Evolutionary conservation across 2,797 vertebrate species (phyloP).

Genomic region (Naso thynnoides): DNA sequence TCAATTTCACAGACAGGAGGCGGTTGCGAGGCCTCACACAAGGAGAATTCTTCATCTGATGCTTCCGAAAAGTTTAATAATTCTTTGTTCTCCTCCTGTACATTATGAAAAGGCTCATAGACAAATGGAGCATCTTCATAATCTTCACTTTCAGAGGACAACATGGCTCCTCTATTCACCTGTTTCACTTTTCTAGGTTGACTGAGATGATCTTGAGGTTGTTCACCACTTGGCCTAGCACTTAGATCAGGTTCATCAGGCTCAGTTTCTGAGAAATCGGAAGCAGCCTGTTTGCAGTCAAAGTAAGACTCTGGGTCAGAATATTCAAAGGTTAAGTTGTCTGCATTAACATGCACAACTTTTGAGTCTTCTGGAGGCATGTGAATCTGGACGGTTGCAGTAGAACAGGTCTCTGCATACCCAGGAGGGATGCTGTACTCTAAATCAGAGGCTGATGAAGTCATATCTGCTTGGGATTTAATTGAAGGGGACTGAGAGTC

Average conservation of each 20-base stretch:
- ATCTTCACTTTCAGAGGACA: slow-evolving; percentile 81
- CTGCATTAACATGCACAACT: slow-evolving; percentile 19
- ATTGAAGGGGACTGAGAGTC: slow-evolving; percentile 25
- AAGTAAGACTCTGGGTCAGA: slow-evolving; percentile 79
- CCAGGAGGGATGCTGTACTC: slow-evolving; percentile 52
- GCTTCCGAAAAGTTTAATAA: slow-evolving; percentile 37
- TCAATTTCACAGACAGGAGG: slow-evolving; percentile 65
- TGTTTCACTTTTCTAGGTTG: slow-evolving; percentile 25
- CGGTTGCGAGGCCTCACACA: slow-evolving; percentile 81
- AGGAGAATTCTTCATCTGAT: slow-evolving; percentile 68
- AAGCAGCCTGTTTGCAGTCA: slow-evolving; percentile 78
- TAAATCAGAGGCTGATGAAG: slow-evolving; percentile 62
- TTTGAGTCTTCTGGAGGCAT: slow-evolving; percentile 40
- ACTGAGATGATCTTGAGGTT: slow-evolving; percentile 5
- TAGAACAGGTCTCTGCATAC: slow-evolving; percentile 36
- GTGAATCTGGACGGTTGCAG: slow-evolving; percentile 1
- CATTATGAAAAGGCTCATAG: slow-evolving; percentile 73
- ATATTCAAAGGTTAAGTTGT: slow-evolving; percentile 56
- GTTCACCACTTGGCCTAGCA: slow-evolving; percentile 10
- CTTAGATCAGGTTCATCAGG: slow-evolving; percentile 48
- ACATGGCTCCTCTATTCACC: slow-evolving; percentile 30
- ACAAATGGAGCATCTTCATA: slow-evolving; percentile 82
- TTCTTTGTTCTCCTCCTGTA: slow-evolving; percentile 50
- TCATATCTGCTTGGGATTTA: slow-evolving; percentile 42
- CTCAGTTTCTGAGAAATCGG: slow-evolving; percentile 78